Evolutionary conservation across 2,888 invertebrate species (phyloP), one percentile per base, ranked within the genome.

Genomic region (Sylvicola fuscatus): DNA sequence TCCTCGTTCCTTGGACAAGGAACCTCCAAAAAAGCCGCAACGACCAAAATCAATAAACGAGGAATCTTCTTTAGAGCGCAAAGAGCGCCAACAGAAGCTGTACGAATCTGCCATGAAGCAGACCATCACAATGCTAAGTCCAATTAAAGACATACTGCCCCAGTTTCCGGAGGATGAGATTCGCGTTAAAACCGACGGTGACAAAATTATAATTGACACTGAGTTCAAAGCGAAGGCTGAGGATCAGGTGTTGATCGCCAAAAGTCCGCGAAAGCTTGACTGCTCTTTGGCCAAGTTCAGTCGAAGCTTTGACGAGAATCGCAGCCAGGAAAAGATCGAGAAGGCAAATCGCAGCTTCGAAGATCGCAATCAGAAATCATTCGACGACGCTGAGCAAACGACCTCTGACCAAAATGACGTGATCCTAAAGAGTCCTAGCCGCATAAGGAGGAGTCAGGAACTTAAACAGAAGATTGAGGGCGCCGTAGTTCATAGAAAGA

Each of bases 41-140:
- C 29, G 29, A 7, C 14, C 29, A 10, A n/a, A 10, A 10, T n/a
- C n/a, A 29, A 13, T 13, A 8, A 13, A 29, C n/a, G 29, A 29
- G 14, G 29, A 29, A 29, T 13, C 14, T 8, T 49, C 55, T 21
- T 73, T 70, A 2, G 77, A 77, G 50, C 67, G 78, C 33, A 73
- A 75, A 52, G 76, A 76, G 47, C 69, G 76, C 42, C 78, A 78
- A 46, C 78, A 78, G 49, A 70, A 75, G 64, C 53, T 78, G 2
- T 78, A 78, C 45, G 77, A 78, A 58, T 73, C 72, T 3, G 77
- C 77, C 3, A 68, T 78, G 48, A 75, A 77, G 49, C 77, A 77
- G 54, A 75, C 76, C 0, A 75, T 76, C 46, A 76, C 75, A 0
- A 60, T 77, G 42, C 66, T 77, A 26, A 77, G 77, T 51, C 78